These are phyloP conservation scores for Furcula furcula DNA, from an alignment of 2,888 invertebrate species.

Conservation along the genomic window DNA sequence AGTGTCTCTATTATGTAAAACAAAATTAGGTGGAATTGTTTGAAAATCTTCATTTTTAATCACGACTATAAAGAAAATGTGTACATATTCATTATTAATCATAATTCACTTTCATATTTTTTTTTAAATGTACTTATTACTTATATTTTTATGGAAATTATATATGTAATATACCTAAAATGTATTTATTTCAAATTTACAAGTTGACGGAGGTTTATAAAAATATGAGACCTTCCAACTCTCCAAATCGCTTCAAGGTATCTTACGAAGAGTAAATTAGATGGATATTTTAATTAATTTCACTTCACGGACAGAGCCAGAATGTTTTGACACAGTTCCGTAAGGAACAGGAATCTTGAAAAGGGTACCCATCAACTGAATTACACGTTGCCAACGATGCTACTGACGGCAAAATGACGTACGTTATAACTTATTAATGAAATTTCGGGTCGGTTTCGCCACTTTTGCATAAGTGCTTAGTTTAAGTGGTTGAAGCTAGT, in stretches of 20 bases:
- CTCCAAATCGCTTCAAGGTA: too few species aligned
- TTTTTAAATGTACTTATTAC: too few species aligned
- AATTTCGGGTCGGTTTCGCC: not conserved
- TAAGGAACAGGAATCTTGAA: constrained; percentile 1
- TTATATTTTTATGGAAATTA: too few species aligned
- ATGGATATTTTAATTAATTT: not conserved
- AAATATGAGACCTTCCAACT: too few species aligned
- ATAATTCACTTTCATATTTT: too few species aligned
- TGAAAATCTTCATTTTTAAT: constrained; percentile 7
- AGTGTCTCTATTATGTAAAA: constrained; percentile 23
- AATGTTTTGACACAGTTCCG: constrained; percentile 1
- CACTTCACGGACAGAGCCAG: not conserved
- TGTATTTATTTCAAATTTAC: too few species aligned
- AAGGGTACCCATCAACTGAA: constrained; percentile 2
- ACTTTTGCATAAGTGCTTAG: constrained; percentile 1
- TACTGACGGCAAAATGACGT: constrained; percentile 1
- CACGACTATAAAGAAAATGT: too few species aligned
- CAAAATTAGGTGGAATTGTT: constrained; percentile 16
- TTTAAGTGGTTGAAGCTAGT: not conserved
- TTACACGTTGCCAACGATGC: constrained; percentile 1
- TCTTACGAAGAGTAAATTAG: not conserved
- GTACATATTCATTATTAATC: too few species aligned
- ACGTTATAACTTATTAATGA: constrained; percentile 2
- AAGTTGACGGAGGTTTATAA: too few species aligned
- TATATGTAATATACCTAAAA: too few species aligned